phyloP scores from a whole-genome alignment of 2,888 invertebrate species.

The Zaprionus obscuricornis region DNA sequence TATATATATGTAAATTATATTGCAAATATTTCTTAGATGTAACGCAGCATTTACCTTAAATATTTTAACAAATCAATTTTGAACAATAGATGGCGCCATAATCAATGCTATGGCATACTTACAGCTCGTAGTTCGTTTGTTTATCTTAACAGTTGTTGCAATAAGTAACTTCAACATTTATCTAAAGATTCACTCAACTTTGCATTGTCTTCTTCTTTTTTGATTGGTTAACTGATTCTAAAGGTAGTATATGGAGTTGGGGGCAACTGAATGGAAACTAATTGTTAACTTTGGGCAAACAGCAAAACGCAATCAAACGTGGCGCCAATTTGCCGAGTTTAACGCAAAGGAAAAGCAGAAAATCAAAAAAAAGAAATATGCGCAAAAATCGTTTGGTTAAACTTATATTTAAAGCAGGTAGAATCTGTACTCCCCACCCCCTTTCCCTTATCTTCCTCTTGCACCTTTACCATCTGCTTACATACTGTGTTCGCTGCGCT shows the following conservation, averaged over 20 bases:
- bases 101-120: neutral
- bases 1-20: too few relatives aligned
- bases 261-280: slow-evolving; percentile 50
- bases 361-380: slow-evolving; percentile 62
- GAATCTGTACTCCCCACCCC: slow-evolving; percentile 7
- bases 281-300: slow-evolving; percentile 78
- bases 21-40: slow-evolving; percentile 41
- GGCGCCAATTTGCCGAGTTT: slow-evolving; percentile 55
- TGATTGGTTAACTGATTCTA: slow-evolving; percentile 63
- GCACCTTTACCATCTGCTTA: too few relatives aligned
- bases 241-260: neutral
- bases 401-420: slow-evolving; percentile 26
- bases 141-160: slow-evolving; percentile 12
- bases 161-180: slow-evolving; percentile 15
- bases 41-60: neutral
- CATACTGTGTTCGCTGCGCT: slow-evolving; percentile 37
- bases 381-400: slow-evolving; percentile 47
- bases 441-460: neutral
- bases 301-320: slow-evolving; percentile 78
- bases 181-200: slow-evolving; percentile 48
- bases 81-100: slow-evolving; percentile 37
- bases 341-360: slow-evolving; percentile 36
- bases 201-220: slow-evolving; percentile 37
- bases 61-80: neutral
- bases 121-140: too few relatives aligned